phyloP scores from a whole-genome alignment of 2,797 vertebrate species.

The Cyprinodon diabolis region DNA sequence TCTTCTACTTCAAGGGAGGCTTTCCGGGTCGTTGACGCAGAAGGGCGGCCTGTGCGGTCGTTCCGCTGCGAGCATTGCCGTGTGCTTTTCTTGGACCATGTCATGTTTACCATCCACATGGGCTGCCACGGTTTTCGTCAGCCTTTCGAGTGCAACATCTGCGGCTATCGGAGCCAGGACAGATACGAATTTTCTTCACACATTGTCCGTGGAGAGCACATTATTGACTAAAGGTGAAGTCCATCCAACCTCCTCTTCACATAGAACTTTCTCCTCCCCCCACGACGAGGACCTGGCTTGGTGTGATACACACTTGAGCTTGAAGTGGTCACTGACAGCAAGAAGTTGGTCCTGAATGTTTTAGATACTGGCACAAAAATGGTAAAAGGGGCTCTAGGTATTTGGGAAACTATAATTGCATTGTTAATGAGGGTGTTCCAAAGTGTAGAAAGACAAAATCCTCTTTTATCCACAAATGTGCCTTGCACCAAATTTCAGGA shows the following conservation, averaged over 20 bases:
- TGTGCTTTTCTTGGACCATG: conserved; percentile 96
- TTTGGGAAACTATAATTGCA: conserved; percentile 61
- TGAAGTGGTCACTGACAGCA: conserved; percentile 26
- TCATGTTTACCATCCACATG: conserved; percentile 99
- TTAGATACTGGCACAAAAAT: conserved; percentile 24
- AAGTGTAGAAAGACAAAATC: conserved; percentile 61
- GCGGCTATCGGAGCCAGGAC: conserved; percentile 95
- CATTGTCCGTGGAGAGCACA: conserved; percentile 95
- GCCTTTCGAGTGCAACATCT: conserved; percentile 99
- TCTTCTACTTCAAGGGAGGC: conserved; percentile 84
- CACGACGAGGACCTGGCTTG: conserved; percentile 65
- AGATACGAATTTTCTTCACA: conserved; percentile 98
- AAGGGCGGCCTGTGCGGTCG: conserved; percentile 89
- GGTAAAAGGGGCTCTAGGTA: conserved; percentile 14
- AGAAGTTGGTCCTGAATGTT: conserved; percentile 29
- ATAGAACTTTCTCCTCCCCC: conserved; percentile 22
- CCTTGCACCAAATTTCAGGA: conserved; percentile 76
- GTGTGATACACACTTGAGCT: conserved; percentile 81
- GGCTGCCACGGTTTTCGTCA: conserved; percentile 97
- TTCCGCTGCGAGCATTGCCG: conserved; percentile 96
- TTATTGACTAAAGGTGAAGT: conserved; percentile 78
- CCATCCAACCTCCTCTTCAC: conserved; percentile 33
- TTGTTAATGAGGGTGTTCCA: conserved; percentile 63
- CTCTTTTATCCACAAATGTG: conserved; percentile 77
- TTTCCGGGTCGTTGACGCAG: conserved; percentile 89